Percentiles rank a stretch among this genome's conserved stretches.
Evolutionary conservation across 2,113 vertebrate species (phyloP).

Genomic region (Acanthochromis polyacanthus): DNA sequence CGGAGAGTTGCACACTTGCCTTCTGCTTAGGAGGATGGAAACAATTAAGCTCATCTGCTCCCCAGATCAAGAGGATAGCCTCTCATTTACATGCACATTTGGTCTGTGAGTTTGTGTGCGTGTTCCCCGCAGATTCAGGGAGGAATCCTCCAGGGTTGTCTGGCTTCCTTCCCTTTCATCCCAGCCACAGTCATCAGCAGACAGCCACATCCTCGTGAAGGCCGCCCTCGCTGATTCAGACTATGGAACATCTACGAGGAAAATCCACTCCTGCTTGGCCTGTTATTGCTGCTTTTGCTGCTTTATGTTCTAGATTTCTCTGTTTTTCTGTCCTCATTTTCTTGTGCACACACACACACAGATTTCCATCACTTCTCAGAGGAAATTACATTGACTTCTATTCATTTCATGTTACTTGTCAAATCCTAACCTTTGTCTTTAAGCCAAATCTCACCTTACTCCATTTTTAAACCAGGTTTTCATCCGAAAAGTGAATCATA

Average conservation of each 20-base stretch:
- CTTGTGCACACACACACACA: background rate
- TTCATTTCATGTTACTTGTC: background rate
- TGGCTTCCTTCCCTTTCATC: constrained; percentile 68
- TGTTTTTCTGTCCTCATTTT: background rate
- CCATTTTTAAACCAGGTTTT: too few species aligned
- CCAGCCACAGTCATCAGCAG: constrained; percentile 44
- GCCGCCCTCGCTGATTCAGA: constrained; percentile 9
- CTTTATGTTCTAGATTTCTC: background rate
- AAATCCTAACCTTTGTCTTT: background rate
- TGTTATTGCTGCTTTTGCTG: background rate
- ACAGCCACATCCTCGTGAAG: constrained; percentile 46
- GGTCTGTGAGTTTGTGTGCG: background rate
- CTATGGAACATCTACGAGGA: background rate
- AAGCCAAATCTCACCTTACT: too few species aligned
- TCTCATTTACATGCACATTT: constrained; percentile 61
- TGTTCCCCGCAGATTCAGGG: constrained; percentile 10
- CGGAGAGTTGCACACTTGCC: constrained; percentile 14
- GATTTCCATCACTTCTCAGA: background rate
- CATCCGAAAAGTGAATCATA: too few species aligned
- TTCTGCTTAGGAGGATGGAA: constrained; percentile 54
- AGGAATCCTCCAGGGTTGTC: constrained; percentile 42
- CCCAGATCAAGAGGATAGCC: constrained; percentile 60
- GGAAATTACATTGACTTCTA: background rate
- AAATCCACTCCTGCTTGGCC: constrained; percentile 11
- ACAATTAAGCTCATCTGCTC: constrained; percentile 71